A percentile compares a stretch with the other conserved stretches of the same genome.
These are phyloP conservation scores for Lithophane socia DNA, from an alignment of 2,888 invertebrate species.

Conservation along the genomic window DNA sequence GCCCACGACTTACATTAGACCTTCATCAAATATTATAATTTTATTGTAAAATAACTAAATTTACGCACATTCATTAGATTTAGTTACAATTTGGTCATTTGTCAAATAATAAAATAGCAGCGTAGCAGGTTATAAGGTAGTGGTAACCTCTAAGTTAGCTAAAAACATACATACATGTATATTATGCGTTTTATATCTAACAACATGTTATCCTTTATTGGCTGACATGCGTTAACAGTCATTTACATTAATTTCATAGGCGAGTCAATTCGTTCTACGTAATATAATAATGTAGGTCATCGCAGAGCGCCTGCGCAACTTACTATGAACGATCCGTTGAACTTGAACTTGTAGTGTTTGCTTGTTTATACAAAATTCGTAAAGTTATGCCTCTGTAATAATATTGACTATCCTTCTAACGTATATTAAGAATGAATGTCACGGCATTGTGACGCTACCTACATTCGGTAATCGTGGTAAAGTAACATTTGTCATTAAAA, in stretches of 20 bases:
- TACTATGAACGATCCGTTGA: slow-evolving; percentile 50
- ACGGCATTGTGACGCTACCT: slow-evolving; percentile 15
- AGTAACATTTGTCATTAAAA: slow-evolving; percentile 39
- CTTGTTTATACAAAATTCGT: slow-evolving; percentile 35
- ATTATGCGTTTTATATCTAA: not conserved
- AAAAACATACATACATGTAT: not conserved
- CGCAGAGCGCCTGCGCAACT: slow-evolving; percentile 46
- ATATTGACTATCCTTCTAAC: slow-evolving; percentile 9
- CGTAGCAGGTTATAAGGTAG: not conserved
- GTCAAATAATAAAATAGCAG: not conserved
- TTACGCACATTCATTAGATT: slow-evolving; percentile 1
- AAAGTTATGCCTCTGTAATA: slow-evolving; percentile 5
- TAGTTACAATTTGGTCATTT: not conserved
- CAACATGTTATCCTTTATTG: slow-evolving; percentile 13
- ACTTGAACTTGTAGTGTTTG: slow-evolving; percentile 65
- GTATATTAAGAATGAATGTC: slow-evolving; percentile 8
- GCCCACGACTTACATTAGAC: slow-evolving; percentile 1
- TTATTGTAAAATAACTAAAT: slow-evolving; percentile 22
- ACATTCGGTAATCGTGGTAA: slow-evolving; percentile 24
- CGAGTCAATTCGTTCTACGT: slow-evolving; percentile 55
- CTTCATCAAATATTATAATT: slow-evolving; percentile 44
- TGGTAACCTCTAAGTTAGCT: slow-evolving; percentile 1
- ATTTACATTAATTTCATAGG: slow-evolving; percentile 34
- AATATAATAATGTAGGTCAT: slow-evolving; percentile 63
- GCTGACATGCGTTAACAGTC: slow-evolving; percentile 7